Conservation (phyloP, 2,113 vertebrate species). For the Zapornia atra region DNA sequence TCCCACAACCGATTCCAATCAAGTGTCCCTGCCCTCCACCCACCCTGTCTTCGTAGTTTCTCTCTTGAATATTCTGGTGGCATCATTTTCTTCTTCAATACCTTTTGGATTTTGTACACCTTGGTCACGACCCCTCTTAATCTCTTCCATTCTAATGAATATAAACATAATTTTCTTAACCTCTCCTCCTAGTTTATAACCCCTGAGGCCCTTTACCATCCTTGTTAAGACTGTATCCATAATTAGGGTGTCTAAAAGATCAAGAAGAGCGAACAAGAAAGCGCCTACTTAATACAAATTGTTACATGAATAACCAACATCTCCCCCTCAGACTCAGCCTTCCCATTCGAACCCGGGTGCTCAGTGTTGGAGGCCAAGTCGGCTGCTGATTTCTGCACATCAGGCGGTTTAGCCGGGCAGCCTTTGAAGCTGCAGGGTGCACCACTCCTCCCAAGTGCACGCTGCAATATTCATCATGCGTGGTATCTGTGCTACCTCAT, state of each 20-base stretch:
- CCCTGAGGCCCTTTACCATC: constrained; percentile 18
- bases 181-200: constrained; percentile 37
- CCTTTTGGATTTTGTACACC: constrained; percentile 21
- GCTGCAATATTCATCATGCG: neutral
- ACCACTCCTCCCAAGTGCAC: neutral
- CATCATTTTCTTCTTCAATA: neutral
- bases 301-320: constrained; percentile 4
- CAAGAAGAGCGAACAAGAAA: neutral
- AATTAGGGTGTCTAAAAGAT: constrained; percentile 28
- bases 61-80: constrained; percentile 6
- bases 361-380: neutral
- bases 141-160: constrained; percentile 54
- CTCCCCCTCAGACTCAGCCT: neutral
- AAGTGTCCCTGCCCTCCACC: neutral
- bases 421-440: neutral
- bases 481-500: neutral
- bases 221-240: constrained; percentile 40
- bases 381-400: neutral
- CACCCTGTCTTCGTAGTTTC: neutral
- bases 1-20: neutral
- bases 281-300: constrained; percentile 16
- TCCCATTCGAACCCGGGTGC: neutral
- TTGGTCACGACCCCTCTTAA: constrained; percentile 24
- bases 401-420: neutral
- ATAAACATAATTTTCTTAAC: constrained; percentile 57